Percentiles rank a stretch among this genome's conserved stretches.
Conservation (phyloP, 2,888 invertebrate species). For the Cerastoderma edule region DNA sequence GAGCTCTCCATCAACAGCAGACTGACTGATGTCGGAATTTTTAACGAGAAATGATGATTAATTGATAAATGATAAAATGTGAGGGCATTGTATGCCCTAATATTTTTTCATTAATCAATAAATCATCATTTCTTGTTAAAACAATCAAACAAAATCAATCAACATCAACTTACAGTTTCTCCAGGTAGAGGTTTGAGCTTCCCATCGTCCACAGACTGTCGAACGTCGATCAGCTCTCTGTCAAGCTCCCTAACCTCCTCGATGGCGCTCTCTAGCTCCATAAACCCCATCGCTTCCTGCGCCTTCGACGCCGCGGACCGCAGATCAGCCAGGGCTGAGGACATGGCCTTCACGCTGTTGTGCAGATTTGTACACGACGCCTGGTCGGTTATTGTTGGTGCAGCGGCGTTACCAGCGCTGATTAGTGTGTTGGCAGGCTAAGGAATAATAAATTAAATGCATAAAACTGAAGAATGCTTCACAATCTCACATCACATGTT, state of each 20-base stretch:
- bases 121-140: too few species aligned
- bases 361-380: constrained; percentile 90
- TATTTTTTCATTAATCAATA: too few species aligned
- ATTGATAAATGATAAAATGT: too few species aligned
- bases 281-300: constrained; percentile 84
- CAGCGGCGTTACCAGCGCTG: constrained; percentile 90
- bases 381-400: constrained; percentile 93
- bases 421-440: constrained; percentile 87
- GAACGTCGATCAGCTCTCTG: constrained; percentile 92
- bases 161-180: constrained; percentile 87
- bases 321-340: constrained; percentile 87
- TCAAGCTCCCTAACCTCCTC: constrained; percentile 92
- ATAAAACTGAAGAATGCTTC: too few species aligned
- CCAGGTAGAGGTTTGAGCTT: constrained; percentile 93
- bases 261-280: constrained; percentile 92
- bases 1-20: constrained; percentile 89
- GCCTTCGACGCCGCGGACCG: constrained; percentile 85
- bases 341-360: constrained; percentile 88
- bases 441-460: background rate
- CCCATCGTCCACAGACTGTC: constrained; percentile 89
- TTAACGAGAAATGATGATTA: too few species aligned
- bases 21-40: constrained; percentile 91
- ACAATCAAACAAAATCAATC: too few species aligned
- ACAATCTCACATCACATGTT: too few species aligned
- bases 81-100: too few species aligned